Conservation (phyloP, 2,797 vertebrate species). For the Notoglanidium macrostoma region DNA sequence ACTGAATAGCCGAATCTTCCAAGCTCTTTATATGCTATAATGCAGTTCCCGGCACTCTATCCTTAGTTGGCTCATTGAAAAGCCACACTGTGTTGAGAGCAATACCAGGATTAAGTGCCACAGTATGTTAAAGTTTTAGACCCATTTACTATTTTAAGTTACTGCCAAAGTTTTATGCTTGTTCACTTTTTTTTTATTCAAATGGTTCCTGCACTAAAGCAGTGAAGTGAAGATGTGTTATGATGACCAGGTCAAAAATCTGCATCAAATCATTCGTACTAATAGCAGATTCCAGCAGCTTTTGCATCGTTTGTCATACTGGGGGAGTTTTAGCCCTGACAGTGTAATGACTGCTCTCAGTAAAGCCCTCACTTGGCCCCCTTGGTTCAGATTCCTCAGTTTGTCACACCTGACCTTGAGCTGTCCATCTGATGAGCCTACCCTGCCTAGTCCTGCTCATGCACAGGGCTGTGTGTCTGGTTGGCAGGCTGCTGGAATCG, state of each 20-base stretch:
- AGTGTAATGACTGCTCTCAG: constrained; percentile 46
- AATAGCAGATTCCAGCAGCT: constrained; percentile 33
- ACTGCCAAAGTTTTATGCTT: background rate
- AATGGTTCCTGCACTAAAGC: constrained; percentile 1
- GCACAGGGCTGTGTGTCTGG: constrained; percentile 20
- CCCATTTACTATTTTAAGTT: constrained; percentile 1
- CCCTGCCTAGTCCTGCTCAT: constrained; percentile 26
- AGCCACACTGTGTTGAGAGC: constrained; percentile 8
- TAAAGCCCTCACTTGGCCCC: constrained; percentile 32
- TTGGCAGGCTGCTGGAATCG: constrained; percentile 26
- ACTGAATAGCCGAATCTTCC: background rate
- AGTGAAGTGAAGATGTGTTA: constrained; percentile 23
- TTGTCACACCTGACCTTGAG: constrained; percentile 54
- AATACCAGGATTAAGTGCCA: constrained; percentile 21
- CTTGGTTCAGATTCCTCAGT: constrained; percentile 42
- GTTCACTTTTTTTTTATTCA: background rate
- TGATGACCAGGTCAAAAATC: constrained; percentile 20
- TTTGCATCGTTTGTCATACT: constrained; percentile 43
- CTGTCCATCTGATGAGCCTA: constrained; percentile 34
- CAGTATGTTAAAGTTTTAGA: background rate
- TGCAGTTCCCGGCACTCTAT: constrained; percentile 18
- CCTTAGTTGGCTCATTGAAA: constrained; percentile 16
- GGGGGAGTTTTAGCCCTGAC: constrained; percentile 42
- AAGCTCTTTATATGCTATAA: constrained; percentile 4
- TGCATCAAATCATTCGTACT: constrained; percentile 19